Evolutionary conservation across 2,113 vertebrate genomes (phyloP).

Genomic region (Nanger granti): DNA sequence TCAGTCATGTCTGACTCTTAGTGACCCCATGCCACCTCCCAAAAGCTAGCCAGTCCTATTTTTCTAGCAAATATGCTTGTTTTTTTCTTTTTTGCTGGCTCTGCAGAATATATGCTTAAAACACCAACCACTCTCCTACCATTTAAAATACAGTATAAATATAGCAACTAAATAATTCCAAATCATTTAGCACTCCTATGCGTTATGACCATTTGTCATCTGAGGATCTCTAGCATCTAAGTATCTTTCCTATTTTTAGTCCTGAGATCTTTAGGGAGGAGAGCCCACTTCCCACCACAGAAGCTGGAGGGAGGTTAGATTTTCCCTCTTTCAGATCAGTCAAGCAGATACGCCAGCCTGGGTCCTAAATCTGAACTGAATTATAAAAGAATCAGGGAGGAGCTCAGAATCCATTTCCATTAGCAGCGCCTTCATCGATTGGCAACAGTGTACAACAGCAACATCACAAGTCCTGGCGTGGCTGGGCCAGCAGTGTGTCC

Average conservation of each 20-base stretch:
- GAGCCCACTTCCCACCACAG: background rate
- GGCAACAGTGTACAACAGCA: background rate
- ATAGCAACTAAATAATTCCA: background rate
- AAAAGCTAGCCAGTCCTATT: background rate
- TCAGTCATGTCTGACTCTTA: too few species aligned
- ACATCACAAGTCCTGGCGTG: background rate
- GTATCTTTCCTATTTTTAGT: background rate
- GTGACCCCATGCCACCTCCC: too few species aligned
- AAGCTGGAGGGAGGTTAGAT: background rate
- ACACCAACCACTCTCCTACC: background rate
- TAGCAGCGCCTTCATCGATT: fast-evolving
- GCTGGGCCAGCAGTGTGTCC: background rate
- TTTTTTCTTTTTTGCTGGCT: background rate
- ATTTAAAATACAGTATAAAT: background rate
- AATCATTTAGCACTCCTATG: background rate
- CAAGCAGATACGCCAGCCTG: background rate
- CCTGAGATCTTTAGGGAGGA: background rate
- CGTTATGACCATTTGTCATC: background rate
- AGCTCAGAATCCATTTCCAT: background rate
- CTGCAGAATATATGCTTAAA: background rate
- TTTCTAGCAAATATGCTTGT: background rate
- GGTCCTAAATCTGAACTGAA: background rate
- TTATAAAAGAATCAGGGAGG: background rate
- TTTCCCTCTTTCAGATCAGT: background rate
- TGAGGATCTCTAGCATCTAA: background rate